phyloP scores from a whole-genome alignment of 2,888 invertebrate genomes.

The Eulithis testata region DNA sequence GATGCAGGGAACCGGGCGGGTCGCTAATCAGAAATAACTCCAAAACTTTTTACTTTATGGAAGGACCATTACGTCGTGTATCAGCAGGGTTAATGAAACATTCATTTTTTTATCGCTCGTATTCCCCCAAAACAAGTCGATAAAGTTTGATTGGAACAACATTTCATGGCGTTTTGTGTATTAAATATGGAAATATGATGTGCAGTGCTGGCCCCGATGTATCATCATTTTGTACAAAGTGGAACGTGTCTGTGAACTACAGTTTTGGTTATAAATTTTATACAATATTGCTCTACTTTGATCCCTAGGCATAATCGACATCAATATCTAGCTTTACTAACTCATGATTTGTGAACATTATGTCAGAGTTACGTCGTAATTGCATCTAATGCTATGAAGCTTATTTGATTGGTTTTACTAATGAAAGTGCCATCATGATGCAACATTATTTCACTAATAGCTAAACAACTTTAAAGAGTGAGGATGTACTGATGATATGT shows the following conservation, averaged over 20 bases:
- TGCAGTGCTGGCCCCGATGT: constrained; percentile 26
- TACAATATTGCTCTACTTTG: too few relatives aligned
- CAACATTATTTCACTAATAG: too few relatives aligned
- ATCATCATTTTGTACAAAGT: constrained; percentile 29
- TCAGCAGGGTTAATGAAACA: constrained; percentile 35
- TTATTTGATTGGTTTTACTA: too few relatives aligned
- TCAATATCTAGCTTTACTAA: background rate
- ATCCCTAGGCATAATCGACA: background rate
- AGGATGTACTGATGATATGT: too few relatives aligned
- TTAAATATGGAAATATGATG: constrained; percentile 31
- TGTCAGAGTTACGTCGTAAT: too few relatives aligned
- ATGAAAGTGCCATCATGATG: too few relatives aligned
- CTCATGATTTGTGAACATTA: too few relatives aligned
- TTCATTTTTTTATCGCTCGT: constrained; percentile 34
- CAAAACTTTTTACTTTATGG: constrained; percentile 34
- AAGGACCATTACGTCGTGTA: constrained; percentile 27
- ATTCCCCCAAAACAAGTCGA: constrained; percentile 33
- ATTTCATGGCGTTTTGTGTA: constrained; percentile 29
- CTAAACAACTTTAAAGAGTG: too few relatives aligned
- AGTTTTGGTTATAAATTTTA: background rate
- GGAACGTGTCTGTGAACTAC: constrained; percentile 20
- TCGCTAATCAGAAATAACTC: constrained; percentile 34
- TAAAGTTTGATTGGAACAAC: constrained; percentile 36
- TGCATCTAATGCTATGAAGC: too few relatives aligned
- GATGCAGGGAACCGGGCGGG: constrained; percentile 17